Percentiles rank a stretch among this genome's conserved stretches.
These are phyloP conservation scores for Coelopa frigida DNA, from an alignment of 1,140 invertebrate genomes.

Conservation along the genomic window DNA sequence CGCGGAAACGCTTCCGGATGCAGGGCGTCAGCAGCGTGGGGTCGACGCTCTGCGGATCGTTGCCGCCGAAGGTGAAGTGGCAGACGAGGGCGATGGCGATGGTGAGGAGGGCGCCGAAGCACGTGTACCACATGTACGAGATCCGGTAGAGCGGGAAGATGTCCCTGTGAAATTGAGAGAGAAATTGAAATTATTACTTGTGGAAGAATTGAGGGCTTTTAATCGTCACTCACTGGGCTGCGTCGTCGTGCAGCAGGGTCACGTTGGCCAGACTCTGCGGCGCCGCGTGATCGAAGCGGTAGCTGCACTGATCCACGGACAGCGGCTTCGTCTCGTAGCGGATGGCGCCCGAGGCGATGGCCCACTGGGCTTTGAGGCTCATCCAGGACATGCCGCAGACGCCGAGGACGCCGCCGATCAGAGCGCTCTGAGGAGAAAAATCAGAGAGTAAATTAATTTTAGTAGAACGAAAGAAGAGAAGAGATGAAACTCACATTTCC, in stretches of 20 bases:
- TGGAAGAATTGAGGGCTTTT: too few species aligned
- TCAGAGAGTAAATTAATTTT: neutral
- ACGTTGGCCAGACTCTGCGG: conserved; percentile 1
- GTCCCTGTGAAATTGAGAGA: conserved; percentile 38
- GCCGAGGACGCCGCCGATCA: conserved; percentile 59
- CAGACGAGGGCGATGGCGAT: conserved; percentile 47
- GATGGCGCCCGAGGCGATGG: conserved; percentile 55
- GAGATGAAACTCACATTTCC: conserved; percentile 47
- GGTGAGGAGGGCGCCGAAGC: conserved; percentile 51
- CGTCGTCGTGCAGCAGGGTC: conserved; percentile 8
- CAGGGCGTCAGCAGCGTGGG: conserved; percentile 30
- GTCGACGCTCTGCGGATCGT: conserved; percentile 32
- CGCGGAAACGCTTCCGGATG: conserved; percentile 32
- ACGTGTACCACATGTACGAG: conserved; percentile 64
- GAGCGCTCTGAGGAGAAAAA: conserved; percentile 56
- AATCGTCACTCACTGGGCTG: conserved; percentile 22
- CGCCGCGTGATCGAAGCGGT: conserved; percentile 41
- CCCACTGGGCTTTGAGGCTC: conserved; percentile 68
- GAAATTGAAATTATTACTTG: conserved; percentile 1
- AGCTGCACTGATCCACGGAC: conserved; percentile 63
- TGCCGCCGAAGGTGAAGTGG: conserved; percentile 43
- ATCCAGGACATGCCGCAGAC: conserved; percentile 70
- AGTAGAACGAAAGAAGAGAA: neutral
- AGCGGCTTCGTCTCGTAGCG: conserved; percentile 57
- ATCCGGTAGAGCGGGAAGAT: conserved; percentile 55